Percentiles rank a stretch among this genome's conserved stretches.
Conservation (phyloP, 2,797 vertebrate genomes). For the Halcyon chelicuti region DNA sequence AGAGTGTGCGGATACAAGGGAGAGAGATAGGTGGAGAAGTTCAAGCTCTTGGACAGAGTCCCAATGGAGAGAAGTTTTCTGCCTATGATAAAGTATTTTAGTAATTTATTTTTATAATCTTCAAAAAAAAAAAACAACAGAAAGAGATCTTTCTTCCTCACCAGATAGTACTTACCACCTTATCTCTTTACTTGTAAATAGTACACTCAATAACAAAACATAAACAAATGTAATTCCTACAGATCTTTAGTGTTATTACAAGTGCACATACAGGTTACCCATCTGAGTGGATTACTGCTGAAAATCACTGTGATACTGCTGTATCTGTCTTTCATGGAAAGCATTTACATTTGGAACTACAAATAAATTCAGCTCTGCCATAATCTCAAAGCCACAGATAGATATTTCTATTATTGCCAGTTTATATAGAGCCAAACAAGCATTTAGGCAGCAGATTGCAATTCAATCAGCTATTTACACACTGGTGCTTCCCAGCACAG, state of each 20-base stretch:
- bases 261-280: background rate
- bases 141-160: background rate
- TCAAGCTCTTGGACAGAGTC: background rate
- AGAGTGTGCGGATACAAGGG: background rate
- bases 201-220: conserved; percentile 9
- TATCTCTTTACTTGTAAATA: conserved; percentile 1
- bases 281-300: background rate
- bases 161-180: background rate
- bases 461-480: conserved; percentile 28
- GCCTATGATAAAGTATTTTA: background rate
- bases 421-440: background rate
- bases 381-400: conserved; percentile 16
- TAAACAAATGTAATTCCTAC: background rate
- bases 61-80: background rate
- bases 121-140: background rate
- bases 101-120: background rate
- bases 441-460: conserved; percentile 16
- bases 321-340: background rate
- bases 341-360: background rate
- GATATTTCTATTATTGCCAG: conserved; percentile 7
- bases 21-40: background rate
- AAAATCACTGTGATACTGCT: background rate
- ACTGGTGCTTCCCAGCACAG: background rate
- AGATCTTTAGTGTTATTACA: background rate
- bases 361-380: conserved; percentile 14